Percentiles rank a stretch among this genome's conserved stretches.
Evolutionary conservation across 2,113 vertebrate species (phyloP).

Genomic region (Amia ocellicauda): DNA sequence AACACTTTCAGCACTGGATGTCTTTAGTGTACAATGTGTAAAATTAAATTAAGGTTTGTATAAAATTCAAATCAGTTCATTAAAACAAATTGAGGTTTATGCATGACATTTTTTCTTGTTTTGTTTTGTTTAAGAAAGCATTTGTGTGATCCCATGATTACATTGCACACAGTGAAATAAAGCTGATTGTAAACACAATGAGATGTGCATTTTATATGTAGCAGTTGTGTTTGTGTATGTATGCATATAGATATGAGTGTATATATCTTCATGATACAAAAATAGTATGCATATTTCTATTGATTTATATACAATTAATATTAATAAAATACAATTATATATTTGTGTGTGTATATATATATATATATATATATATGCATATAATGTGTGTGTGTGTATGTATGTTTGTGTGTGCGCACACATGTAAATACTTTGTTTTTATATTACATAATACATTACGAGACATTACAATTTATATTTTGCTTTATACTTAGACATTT

Average conservation of each 20-base stretch:
- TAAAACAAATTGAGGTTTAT: slow-evolving; percentile 27
- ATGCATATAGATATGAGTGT: too few species aligned
- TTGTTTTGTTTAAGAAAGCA: slow-evolving; percentile 19
- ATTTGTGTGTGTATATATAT: too few species aligned
- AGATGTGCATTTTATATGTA: slow-evolving; percentile 24
- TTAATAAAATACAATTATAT: not conserved
- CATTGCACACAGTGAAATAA: slow-evolving; percentile 30
- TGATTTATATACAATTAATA: not conserved
- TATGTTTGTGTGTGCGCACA: too few species aligned
- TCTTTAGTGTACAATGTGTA: slow-evolving; percentile 18
- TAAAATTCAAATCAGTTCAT: slow-evolving; percentile 30
- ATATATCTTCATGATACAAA: too few species aligned
- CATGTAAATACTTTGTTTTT: too few species aligned
- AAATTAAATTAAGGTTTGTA: slow-evolving; percentile 29
- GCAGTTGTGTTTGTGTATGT: slow-evolving; percentile 6
- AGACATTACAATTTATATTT: too few species aligned
- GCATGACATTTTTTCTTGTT: slow-evolving; percentile 12
- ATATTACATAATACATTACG: too few species aligned
- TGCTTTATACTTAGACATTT: too few species aligned
- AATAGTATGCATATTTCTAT: not conserved
- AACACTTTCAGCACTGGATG: slow-evolving; percentile 54
- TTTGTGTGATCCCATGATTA: slow-evolving; percentile 36
- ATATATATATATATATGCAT: too few species aligned
- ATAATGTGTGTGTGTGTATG: too few species aligned
- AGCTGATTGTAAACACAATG: slow-evolving; percentile 33